These are phyloP conservation scores for Neolamprologus tretocephalus DNA, from an alignment of 2,113 vertebrate genomes.

Conservation along the genomic window DNA sequence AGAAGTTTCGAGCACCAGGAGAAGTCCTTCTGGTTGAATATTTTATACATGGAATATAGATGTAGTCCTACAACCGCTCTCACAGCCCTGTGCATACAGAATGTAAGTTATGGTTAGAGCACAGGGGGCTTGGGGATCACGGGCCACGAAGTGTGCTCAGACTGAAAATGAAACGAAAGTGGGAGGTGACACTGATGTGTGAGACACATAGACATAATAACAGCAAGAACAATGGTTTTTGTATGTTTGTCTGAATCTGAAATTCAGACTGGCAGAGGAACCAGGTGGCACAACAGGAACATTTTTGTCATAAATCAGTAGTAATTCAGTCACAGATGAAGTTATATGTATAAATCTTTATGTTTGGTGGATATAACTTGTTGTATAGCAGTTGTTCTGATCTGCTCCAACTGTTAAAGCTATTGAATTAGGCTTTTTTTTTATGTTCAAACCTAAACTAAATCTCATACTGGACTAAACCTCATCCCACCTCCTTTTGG, in stretches of 20 bases:
- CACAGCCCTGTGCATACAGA: not conserved
- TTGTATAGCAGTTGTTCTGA: not conserved
- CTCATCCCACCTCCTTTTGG: too few relatives aligned
- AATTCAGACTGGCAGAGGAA: not conserved
- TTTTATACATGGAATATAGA: not conserved
- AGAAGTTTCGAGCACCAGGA: not conserved
- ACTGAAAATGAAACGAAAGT: not conserved
- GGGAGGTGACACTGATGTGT: not conserved
- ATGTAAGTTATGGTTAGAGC: not conserved
- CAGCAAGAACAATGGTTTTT: not conserved
- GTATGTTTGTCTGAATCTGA: not conserved
- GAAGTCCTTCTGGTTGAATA: not conserved
- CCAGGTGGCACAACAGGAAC: not conserved
- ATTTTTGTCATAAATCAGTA: not conserved
- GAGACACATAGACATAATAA: not conserved
- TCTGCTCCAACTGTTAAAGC: not conserved
- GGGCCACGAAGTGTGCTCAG: not conserved
- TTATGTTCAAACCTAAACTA: not conserved
- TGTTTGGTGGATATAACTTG: not conserved
- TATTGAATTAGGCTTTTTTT: not conserved
- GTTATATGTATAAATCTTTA: not conserved
- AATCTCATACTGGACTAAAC: too few relatives aligned
- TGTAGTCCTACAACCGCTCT: not conserved
- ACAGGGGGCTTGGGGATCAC: not conserved
- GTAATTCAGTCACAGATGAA: not conserved